Percentiles rank a stretch among this genome's conserved stretches.
Conservation (phyloP, 2,888 invertebrate species). For the Spialia ferax region DNA sequence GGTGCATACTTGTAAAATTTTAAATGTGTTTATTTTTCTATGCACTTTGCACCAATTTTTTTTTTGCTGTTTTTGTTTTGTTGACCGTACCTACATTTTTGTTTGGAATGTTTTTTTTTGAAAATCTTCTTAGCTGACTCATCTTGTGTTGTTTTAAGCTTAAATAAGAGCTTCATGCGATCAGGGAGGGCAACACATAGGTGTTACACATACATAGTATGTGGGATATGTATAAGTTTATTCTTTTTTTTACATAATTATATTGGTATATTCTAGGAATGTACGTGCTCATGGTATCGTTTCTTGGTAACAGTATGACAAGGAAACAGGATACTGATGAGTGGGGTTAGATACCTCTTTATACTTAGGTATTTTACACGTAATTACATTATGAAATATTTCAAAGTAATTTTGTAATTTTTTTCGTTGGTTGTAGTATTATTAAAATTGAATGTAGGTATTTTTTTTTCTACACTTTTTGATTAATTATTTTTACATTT, state of each 20-base stretch:
- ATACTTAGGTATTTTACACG: not conserved
- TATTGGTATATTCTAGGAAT: constrained; percentile 63
- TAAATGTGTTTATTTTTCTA: constrained; percentile 34
- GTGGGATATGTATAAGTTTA: too few species aligned
- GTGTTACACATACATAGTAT: too few species aligned
- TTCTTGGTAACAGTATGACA: constrained; percentile 70
- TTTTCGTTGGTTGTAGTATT: too few species aligned
- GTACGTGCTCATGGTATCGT: constrained; percentile 72
- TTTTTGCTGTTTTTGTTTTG: constrained; percentile 49
- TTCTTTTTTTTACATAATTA: not conserved
- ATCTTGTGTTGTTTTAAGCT: too few species aligned
- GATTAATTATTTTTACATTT: too few species aligned
- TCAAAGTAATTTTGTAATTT: too few species aligned
- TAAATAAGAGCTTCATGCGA: too few species aligned
- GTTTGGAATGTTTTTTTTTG: constrained; percentile 13
- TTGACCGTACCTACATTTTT: constrained; percentile 24
- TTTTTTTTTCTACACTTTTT: too few species aligned
- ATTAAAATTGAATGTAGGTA: too few species aligned
- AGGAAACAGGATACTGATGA: constrained; percentile 71
- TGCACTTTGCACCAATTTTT: constrained; percentile 42
- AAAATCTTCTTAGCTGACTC: too few species aligned
- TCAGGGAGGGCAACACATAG: too few species aligned
- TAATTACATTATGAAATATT: not conserved
- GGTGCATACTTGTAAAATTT: constrained; percentile 52
- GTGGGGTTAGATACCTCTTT: constrained; percentile 66